phyloP scores from a whole-genome alignment of 2,888 invertebrate genomes.

The Andrena hattorfiana region DNA sequence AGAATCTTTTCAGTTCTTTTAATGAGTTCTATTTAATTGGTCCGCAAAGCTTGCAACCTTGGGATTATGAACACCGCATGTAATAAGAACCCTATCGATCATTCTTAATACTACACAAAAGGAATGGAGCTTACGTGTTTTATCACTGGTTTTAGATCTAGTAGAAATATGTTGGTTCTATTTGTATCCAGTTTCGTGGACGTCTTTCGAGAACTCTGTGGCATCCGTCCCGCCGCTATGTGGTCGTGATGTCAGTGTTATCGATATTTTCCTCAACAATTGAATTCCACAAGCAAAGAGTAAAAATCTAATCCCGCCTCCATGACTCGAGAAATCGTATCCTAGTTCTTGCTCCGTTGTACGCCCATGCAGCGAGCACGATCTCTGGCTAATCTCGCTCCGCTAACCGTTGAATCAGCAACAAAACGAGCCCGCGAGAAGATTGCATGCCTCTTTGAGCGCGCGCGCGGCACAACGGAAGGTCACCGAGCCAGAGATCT shows the following conservation, averaged over 20 bases:
- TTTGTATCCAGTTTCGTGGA: too few relatives aligned
- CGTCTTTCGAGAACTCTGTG: too few relatives aligned
- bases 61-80: too few relatives aligned
- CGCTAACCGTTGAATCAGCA: conserved; percentile 71
- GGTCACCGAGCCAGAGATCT: conserved; percentile 61
- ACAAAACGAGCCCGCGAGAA: conserved; percentile 66
- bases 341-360: conserved; percentile 44
- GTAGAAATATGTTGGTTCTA: too few relatives aligned
- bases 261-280: conserved; percentile 33
- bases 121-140: too few relatives aligned
- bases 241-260: neutral
- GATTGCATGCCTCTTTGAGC: conserved; percentile 64
- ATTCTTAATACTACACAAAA: too few relatives aligned
- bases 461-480: conserved; percentile 54
- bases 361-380: conserved; percentile 38
- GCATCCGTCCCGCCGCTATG: too few relatives aligned
- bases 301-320: conserved; percentile 51
- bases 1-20: too few relatives aligned
- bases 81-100: too few relatives aligned
- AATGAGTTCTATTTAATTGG: too few relatives aligned
- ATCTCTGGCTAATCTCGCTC: conserved; percentile 62
- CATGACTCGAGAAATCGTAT: conserved; percentile 64
- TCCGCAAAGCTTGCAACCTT: too few relatives aligned
- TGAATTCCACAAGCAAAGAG: conserved; percentile 33
- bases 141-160: too few relatives aligned